Base-by-base conservation (phyloP, 2,113 vertebrate species). In the Sitta europaea region DNA sequence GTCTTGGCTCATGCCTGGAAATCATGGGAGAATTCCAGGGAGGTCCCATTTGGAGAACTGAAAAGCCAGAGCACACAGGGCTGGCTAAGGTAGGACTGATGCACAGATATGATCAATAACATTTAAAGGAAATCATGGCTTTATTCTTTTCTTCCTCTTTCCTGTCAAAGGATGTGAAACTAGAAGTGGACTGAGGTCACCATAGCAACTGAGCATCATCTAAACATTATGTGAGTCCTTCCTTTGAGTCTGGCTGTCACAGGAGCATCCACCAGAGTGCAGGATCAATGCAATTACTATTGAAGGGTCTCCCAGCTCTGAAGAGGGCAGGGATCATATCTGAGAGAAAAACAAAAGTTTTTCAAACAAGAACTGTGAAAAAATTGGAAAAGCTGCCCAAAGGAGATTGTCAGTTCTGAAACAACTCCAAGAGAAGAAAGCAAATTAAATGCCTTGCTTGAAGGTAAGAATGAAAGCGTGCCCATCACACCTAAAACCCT, bases 171-270 rank as follows among this genome's bases (percentile, higher is more conserved):
- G n/a, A 33, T 73, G 54, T 73, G 65, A 87, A 94, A 78, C 53
- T 71, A 59, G 43, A 65, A 55, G 51, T 74, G 80, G 92, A 89
- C 84, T 78, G 76, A 91, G 91, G 94, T 96, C 96, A 97, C 96
- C 95, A 95, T 94, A 85, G 94, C 94, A 97, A 97, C 93, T 35
- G 54, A 83, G 28, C 73, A 94, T 65, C 89, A 33, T 82, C 71
- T 72, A 33, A 92, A 87, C 5, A 6, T 68, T 58, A 25, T 72
- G 22, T 53, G 40, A 27, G 61, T 57, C 59, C n/a, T 89, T 81
- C 47, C 61, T 75, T 28, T 5, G 42, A 87, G 65, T 16, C 45
- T 84, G 68, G 36, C 48, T 87, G 61, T 42, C 80, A 72, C 36
- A 61, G 76, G 23, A 89, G 21, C 65, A 94, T 89, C 86, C 76